These are phyloP conservation scores for Suillia variegata DNA, from an alignment of 2,888 invertebrate genomes.

Conservation along the genomic window DNA sequence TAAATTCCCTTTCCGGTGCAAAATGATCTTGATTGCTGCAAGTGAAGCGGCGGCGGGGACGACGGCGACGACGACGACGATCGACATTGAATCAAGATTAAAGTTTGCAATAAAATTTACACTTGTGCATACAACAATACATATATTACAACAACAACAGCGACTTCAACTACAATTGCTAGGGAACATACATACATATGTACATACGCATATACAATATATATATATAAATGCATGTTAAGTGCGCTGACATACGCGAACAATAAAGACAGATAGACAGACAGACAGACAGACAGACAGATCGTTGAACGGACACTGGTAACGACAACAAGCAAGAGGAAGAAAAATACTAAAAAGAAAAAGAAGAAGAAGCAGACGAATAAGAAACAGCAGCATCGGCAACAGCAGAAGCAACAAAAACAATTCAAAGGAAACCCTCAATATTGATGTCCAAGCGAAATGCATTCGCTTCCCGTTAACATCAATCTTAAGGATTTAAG, in stretches of 20 bases:
- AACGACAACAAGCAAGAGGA: constrained; percentile 32
- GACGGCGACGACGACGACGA: too few species aligned
- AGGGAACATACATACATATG: background rate
- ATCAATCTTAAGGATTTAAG: background rate
- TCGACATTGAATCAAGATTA: constrained; percentile 43
- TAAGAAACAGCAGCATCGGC: too few species aligned
- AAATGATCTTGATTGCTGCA: constrained; percentile 26
- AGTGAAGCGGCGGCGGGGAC: constrained; percentile 26
- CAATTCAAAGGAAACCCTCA: background rate
- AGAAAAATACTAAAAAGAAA: too few species aligned
- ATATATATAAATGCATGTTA: background rate
- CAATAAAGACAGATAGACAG: constrained; percentile 15
- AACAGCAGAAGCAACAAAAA: too few species aligned
- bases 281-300: background rate
- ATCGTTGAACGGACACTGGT: constrained; percentile 4
- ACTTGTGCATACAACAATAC: constrained; percentile 8
- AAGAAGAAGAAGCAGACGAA: too few species aligned
- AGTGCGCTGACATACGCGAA: background rate
- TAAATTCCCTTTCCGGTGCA: constrained; percentile 39
- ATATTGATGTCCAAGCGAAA: constrained; percentile 2
- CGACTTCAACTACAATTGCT: background rate
- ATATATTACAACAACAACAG: background rate
- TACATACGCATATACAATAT: background rate
- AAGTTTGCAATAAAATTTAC: constrained; percentile 25
- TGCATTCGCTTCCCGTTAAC: constrained; percentile 2